phyloP scores from a whole-genome alignment of 1,140 invertebrate species.

The Aleiodes sp. region DNA sequence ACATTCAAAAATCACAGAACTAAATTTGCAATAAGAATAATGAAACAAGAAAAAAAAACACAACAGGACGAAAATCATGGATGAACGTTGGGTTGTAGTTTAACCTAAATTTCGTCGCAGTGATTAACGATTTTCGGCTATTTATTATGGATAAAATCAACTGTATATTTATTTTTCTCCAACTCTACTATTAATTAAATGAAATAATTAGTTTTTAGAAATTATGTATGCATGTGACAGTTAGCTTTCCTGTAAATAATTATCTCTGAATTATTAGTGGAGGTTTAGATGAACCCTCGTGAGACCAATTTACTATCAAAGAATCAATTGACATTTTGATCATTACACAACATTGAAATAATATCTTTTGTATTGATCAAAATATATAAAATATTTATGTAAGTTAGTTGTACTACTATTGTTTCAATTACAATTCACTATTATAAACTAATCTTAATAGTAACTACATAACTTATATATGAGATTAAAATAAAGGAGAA shows the following conservation, averaged over 20 bases:
- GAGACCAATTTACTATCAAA: constrained; percentile 11
- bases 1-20: constrained; percentile 37
- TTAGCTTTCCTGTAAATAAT: constrained; percentile 51
- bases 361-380: constrained; percentile 6
- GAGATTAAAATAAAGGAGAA: not conserved
- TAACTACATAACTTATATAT: too few relatives aligned
- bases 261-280: constrained; percentile 44
- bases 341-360: not conserved
- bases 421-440: not conserved
- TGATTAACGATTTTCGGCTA: constrained; percentile 19
- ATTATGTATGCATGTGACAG: not conserved
- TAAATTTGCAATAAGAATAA: constrained; percentile 26
- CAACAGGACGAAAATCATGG: not conserved
- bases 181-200: constrained; percentile 27
- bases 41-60: not conserved
- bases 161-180: constrained; percentile 42
- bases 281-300: constrained; percentile 48
- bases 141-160: constrained; percentile 21
- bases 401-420: not conserved
- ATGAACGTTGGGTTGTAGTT: not conserved
- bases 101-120: constrained; percentile 1
- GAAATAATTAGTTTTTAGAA: constrained; percentile 32
- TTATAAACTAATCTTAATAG: not conserved
- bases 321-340: constrained; percentile 13
- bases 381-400: not conserved